Percentiles rank a stretch among this genome's conserved stretches.
Conservation (phyloP, 2,888 invertebrate genomes). For the Scaptodrosophila latifasciaeformis region DNA sequence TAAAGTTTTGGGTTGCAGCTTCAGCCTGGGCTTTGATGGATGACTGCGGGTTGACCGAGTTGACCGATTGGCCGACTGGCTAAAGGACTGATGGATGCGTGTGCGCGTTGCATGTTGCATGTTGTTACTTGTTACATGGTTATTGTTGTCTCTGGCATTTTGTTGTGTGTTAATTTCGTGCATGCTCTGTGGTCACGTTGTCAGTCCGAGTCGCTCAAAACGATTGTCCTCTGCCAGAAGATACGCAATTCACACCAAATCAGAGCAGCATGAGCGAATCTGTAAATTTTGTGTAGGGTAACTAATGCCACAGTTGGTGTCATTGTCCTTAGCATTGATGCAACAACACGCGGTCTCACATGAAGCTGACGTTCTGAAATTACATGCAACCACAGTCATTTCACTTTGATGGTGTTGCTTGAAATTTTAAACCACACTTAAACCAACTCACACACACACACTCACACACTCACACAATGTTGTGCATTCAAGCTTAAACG, state of each 20-base stretch:
- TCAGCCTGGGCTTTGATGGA: constrained; percentile 37
- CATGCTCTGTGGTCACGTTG: constrained; percentile 36
- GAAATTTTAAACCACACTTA: constrained; percentile 9
- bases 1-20: too few species aligned
- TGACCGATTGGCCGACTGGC: constrained; percentile 1
- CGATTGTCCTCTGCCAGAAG: too few species aligned
- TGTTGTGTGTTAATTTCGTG: constrained; percentile 15
- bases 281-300: background rate
- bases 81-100: constrained; percentile 5
- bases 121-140: constrained; percentile 36
- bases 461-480: too few species aligned
- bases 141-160: constrained; percentile 1
- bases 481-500: too few species aligned
- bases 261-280: background rate
- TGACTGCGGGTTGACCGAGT: constrained; percentile 23
- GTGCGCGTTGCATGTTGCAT: constrained; percentile 34
- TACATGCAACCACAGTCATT: constrained; percentile 38
- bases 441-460: too few species aligned
- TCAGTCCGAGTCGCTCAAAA: constrained; percentile 1
- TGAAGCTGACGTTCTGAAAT: constrained; percentile 6
- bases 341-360: background rate
- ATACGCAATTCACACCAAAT: too few species aligned
- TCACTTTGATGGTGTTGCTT: constrained; percentile 36
- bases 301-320: too few species aligned
- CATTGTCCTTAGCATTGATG: background rate